phyloP scores from a whole-genome alignment of 2,797 vertebrate species.

The Labroides dimidiatus region DNA sequence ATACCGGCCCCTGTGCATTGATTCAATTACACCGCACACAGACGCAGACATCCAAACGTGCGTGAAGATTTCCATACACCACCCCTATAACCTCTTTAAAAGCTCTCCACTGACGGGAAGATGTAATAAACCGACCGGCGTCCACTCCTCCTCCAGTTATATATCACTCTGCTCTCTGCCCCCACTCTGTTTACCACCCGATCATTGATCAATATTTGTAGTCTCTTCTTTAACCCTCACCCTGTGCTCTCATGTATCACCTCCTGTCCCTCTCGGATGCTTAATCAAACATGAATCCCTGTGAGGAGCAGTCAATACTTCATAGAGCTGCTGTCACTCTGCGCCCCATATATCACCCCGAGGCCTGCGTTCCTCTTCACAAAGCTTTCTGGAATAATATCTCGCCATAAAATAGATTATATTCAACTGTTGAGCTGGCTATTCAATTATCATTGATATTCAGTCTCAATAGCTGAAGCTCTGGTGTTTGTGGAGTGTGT shows the following conservation, averaged over 20 bases:
- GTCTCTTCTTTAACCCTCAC: slow-evolving; percentile 36
- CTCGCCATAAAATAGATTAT: slow-evolving; percentile 11
- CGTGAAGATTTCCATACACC: background rate
- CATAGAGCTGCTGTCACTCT: slow-evolving; percentile 33
- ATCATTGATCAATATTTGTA: slow-evolving; percentile 28
- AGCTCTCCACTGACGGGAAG: background rate
- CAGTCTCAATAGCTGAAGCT: background rate
- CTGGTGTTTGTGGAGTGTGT: slow-evolving; percentile 2
- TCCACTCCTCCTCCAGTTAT: slow-evolving; percentile 8
- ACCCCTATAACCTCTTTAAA: background rate
- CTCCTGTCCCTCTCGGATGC: slow-evolving; percentile 4
- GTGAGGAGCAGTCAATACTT: slow-evolving; percentile 42
- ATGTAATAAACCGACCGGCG: slow-evolving; percentile 7
- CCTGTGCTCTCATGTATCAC: slow-evolving; percentile 5
- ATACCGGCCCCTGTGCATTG: slow-evolving; percentile 5
- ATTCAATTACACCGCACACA: slow-evolving; percentile 26
- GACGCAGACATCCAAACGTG: background rate
- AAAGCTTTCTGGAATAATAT: slow-evolving; percentile 8
- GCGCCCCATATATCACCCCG: slow-evolving; percentile 33
- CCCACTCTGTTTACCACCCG: slow-evolving; percentile 22
- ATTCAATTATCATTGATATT: slow-evolving; percentile 1
- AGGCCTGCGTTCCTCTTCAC: slow-evolving; percentile 9
- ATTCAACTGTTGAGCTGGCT: background rate
- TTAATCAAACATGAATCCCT: slow-evolving; percentile 40
- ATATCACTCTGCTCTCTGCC: slow-evolving; percentile 10